Base-by-base conservation (phyloP, 2,888 invertebrate genomes). In the Lathronympha strigana region DNA sequence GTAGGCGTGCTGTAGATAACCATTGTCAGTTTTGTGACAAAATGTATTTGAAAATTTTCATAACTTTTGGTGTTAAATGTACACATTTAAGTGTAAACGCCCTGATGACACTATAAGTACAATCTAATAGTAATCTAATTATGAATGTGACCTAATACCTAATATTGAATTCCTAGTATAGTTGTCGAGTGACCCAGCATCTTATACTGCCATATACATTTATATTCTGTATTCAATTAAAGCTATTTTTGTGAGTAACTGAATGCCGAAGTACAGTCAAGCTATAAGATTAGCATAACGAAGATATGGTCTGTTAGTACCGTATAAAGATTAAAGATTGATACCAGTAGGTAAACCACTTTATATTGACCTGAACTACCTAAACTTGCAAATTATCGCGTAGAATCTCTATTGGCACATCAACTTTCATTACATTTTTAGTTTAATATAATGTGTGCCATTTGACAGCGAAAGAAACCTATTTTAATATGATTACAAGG, bases 361-460 rank as follows among this genome's bases (percentile, higher is more conserved):
- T 49, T 15, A 15, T 8, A 25, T 28, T 31, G 6, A 31, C 13
- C 11, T 31, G 1, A 50, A 17, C 13, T 17, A 50, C 47, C 28
- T 28, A 28, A 45, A 17, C 3, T 57, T 43, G 9, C 13, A 33
- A 31, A 33, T 33, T 17, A 8, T 45, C 4, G 23, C 19, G 36
- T 36, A 28, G 47, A 36, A 36, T 49, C 33, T 60, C 49, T 60
- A 57, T 31, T 31, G 19, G 11, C 19, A 53, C 61, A 51, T 17
- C 13, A 11, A n/a, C 9, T 36, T 13, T 11, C 17, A 8, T 17
- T 21, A 50, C 23, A 49, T 3, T 28, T 25, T 13, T 49, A 57
- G 45, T 45, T 61, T 51, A 28, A 38, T 40, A 38, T 33, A 33
- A 33, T 25, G 54, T 43, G 63, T 63, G 63, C 63, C 63, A 63